Evolutionary conservation across 1,140 invertebrate species (phyloP).

Genomic region (Sinella curviseta): DNA sequence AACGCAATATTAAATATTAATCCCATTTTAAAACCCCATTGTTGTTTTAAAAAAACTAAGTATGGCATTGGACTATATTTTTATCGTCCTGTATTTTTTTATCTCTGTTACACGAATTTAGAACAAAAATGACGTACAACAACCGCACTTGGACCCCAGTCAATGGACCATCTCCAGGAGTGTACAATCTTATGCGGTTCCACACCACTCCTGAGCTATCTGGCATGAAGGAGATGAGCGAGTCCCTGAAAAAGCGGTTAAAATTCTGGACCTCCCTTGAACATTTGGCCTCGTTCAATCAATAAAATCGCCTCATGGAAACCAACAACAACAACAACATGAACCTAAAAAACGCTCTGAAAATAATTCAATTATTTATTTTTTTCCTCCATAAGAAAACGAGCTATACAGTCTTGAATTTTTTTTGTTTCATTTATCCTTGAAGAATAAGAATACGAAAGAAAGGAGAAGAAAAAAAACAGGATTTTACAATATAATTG

Average conservation of each 20-base stretch:
- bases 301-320: not conserved
- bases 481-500: no score
- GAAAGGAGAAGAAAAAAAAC: no score
- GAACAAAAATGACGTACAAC: slow-evolving; percentile 21
- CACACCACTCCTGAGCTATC: not conserved
- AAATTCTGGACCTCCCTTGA: slow-evolving; percentile 8
- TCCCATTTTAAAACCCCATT: not conserved
- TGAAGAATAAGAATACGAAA: no score
- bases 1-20: not conserved
- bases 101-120: not conserved
- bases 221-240: slow-evolving; percentile 14
- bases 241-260: not conserved
- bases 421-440: no score
- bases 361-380: not conserved
- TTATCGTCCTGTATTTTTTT: not conserved
- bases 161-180: not conserved
- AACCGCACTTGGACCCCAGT: not conserved
- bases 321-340: not conserved
- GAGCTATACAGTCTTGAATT: not conserved
- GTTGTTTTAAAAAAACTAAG: no score
- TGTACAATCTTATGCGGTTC: not conserved
- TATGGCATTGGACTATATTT: not conserved
- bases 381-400: not conserved
- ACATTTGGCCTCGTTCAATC: slow-evolving; percentile 12
- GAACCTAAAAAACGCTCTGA: not conserved